A percentile compares a stretch with the other conserved stretches of the same genome.
Evolutionary conservation across 2,888 invertebrate species (phyloP).

Genomic region (Tubiluchus corallicola): DNA sequence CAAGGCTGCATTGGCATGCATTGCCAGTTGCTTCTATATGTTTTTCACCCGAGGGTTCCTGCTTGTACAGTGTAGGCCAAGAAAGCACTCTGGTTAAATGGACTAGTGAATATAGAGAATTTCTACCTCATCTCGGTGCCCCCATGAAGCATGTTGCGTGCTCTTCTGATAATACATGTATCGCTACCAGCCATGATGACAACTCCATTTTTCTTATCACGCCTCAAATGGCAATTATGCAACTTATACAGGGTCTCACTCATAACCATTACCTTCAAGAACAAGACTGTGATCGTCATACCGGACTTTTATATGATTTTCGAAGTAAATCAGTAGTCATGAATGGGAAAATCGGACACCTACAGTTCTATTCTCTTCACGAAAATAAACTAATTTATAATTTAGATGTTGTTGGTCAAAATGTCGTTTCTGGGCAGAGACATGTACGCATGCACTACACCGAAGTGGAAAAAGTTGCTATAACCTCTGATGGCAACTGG

Average conservation of each 20-base stretch:
- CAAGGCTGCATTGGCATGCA: slow-evolving; percentile 55
- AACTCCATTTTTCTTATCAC: slow-evolving; percentile 36
- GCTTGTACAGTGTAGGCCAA: slow-evolving; percentile 53
- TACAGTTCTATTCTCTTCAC: slow-evolving; percentile 47
- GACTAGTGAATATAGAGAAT: slow-evolving; percentile 38
- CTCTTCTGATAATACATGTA: slow-evolving; percentile 41
- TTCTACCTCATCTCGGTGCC: slow-evolving; percentile 49
- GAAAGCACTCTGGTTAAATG: slow-evolving; percentile 61
- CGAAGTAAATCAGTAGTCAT: slow-evolving; percentile 43
- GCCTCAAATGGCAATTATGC: slow-evolving; percentile 32
- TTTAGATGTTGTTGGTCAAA: slow-evolving; percentile 52
- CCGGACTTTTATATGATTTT: slow-evolving; percentile 39
- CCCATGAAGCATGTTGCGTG: slow-evolving; percentile 43
- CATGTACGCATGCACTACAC: slow-evolving; percentile 38
- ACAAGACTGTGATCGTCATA: neutral
- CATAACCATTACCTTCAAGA: slow-evolving; percentile 33
- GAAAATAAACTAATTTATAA: slow-evolving; percentile 45
- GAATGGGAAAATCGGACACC: slow-evolving; percentile 50
- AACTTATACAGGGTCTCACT: slow-evolving; percentile 47
- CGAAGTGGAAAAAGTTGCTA: slow-evolving; percentile 44
- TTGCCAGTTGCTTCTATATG: slow-evolving; percentile 44
- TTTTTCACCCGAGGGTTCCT: slow-evolving; percentile 43
- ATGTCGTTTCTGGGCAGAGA: slow-evolving; percentile 45
- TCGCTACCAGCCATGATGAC: slow-evolving; percentile 47
- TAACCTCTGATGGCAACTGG: slow-evolving; percentile 48